Evolutionary conservation across 1,140 invertebrate genomes (phyloP).

Genomic region (Belonocnema kinseyi): DNA sequence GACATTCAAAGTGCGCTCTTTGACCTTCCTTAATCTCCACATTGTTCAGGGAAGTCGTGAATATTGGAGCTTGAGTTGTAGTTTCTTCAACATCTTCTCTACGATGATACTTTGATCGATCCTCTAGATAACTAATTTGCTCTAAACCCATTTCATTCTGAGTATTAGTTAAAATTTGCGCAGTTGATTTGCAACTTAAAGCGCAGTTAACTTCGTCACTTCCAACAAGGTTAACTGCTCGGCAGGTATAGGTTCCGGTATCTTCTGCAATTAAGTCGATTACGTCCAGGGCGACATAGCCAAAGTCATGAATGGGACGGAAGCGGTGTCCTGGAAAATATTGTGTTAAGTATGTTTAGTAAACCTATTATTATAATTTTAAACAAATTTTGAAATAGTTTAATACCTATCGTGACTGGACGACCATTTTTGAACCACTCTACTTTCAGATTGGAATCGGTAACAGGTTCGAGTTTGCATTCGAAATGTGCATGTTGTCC

Average conservation of each 20-base stretch:
- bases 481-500: slow-evolving; percentile 97
- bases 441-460: slow-evolving; percentile 94
- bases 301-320: slow-evolving; percentile 96
- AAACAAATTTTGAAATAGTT: no score
- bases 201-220: slow-evolving; percentile 88
- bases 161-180: slow-evolving; percentile 87
- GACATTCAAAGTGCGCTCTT: slow-evolving; percentile 96
- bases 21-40: slow-evolving; percentile 96
- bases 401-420: slow-evolving; percentile 86
- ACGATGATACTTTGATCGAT: slow-evolving; percentile 85
- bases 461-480: slow-evolving; percentile 97
- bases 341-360: no score
- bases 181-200: slow-evolving; percentile 83
- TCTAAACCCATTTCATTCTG: slow-evolving; percentile 90
- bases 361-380: no score
- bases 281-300: slow-evolving; percentile 94
- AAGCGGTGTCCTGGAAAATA: slow-evolving; percentile 85
- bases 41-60: slow-evolving; percentile 92
- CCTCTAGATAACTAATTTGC: slow-evolving; percentile 92
- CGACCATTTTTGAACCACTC: slow-evolving; percentile 96
- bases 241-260: slow-evolving; percentile 94
- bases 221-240: slow-evolving; percentile 92
- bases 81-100: slow-evolving; percentile 86
- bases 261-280: slow-evolving; percentile 95
- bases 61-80: slow-evolving; percentile 91